phyloP scores from a whole-genome alignment of 1,140 invertebrate species.

The Bradynema listronoti region DNA sequence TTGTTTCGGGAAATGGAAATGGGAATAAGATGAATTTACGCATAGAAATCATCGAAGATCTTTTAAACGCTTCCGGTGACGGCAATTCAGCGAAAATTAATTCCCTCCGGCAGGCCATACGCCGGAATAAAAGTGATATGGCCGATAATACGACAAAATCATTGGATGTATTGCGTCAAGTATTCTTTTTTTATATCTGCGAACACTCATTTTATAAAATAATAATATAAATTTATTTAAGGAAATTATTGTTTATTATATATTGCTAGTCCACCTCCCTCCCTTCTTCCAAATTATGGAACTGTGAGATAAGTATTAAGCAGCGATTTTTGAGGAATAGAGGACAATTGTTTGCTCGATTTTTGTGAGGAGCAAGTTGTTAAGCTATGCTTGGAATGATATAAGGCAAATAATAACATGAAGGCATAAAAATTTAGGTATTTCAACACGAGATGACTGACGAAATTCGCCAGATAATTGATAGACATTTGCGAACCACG shows the following conservation, averaged over 20 bases:
- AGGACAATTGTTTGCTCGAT: too few species aligned
- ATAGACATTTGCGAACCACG: slow-evolving; percentile 48
- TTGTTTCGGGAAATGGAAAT: slow-evolving; percentile 6
- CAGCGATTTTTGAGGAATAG: too few species aligned
- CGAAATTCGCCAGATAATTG: slow-evolving; percentile 41
- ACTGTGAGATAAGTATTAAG: too few species aligned
- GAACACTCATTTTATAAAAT: too few species aligned
- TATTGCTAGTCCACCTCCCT: too few species aligned
- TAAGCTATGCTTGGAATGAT: too few species aligned
- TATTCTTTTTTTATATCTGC: not conserved
- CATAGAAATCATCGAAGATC: slow-evolving; percentile 3
- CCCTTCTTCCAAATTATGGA: too few species aligned
- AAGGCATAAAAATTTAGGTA: not conserved
- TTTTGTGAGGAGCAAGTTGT: too few species aligned
- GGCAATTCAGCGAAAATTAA: slow-evolving; percentile 48
- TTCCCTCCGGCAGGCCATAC: slow-evolving; percentile 44
- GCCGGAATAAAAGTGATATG: slow-evolving; percentile 45
- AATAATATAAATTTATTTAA: too few species aligned
- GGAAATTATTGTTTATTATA: too few species aligned
- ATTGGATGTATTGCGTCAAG: slow-evolving; percentile 9
- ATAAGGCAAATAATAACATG: not conserved
- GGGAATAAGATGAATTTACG: slow-evolving; percentile 48
- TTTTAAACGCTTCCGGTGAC: slow-evolving; percentile 17
- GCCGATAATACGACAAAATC: slow-evolving; percentile 35
- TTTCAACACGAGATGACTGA: slow-evolving; percentile 14